Evolutionary conservation across 1,140 invertebrate genomes (phyloP).

Genomic region (Trachymyrmex cornetzi): DNA sequence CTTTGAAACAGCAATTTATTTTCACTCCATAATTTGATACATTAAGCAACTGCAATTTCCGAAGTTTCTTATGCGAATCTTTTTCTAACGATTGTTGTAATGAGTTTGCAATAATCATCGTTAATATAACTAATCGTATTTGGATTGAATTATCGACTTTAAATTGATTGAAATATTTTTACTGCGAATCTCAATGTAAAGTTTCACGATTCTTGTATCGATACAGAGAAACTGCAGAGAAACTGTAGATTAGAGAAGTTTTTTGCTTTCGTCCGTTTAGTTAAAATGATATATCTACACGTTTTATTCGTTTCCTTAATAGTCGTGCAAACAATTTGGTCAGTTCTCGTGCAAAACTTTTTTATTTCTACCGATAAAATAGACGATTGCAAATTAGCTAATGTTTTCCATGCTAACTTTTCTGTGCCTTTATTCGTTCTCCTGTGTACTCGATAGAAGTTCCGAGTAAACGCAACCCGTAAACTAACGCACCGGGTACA

Average conservation of each 20-base stretch:
- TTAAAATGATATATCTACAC: constrained; percentile 20
- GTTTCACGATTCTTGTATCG: neutral
- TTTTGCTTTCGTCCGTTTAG: neutral
- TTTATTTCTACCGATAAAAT: constrained; percentile 15
- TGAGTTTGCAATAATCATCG: constrained; percentile 45
- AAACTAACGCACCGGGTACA: neutral
- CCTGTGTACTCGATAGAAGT: constrained; percentile 28
- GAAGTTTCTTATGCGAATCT: constrained; percentile 28
- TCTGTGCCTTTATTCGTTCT: constrained; percentile 16
- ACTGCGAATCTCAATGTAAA: neutral
- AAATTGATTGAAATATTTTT: constrained; percentile 19
- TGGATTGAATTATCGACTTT: constrained; percentile 7
- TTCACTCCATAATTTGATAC: constrained; percentile 28
- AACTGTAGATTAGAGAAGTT: neutral
- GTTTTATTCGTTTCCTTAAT: neutral
- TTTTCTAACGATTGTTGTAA: constrained; percentile 34
- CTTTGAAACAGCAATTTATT: constrained; percentile 46
- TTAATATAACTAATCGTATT: constrained; percentile 12
- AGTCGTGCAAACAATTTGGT: neutral
- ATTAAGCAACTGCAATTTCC: constrained; percentile 53
- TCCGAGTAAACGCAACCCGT: neutral
- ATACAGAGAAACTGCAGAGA: neutral
- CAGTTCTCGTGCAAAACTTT: neutral
- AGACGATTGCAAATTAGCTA: constrained; percentile 42
- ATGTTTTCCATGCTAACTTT: constrained; percentile 35